Evolutionary conservation across 2,888 invertebrate species (phyloP).

Genomic region (Lepidocyrtoides sp.): DNA sequence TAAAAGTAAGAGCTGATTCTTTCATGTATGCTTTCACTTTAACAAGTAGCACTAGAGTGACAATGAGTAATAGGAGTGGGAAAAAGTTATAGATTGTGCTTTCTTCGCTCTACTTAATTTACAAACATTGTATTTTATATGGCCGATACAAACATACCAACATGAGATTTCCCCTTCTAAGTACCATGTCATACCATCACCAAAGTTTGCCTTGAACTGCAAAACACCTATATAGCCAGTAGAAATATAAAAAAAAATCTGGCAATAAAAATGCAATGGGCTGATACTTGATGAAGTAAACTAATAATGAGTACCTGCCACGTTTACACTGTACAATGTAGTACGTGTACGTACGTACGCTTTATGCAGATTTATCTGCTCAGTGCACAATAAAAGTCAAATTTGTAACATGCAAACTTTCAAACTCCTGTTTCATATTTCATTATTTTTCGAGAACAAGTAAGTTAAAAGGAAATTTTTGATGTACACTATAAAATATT

Average conservation of each 20-base stretch:
- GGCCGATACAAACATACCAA: too few species aligned
- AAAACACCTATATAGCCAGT: constrained; percentile 21
- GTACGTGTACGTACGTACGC: not conserved
- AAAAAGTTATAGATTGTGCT: constrained; percentile 49
- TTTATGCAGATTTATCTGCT: not conserved
- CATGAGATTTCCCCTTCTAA: not conserved
- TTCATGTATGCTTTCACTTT: constrained; percentile 28
- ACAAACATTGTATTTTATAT: too few species aligned
- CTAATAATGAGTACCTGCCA: constrained; percentile 48
- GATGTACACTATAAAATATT: not conserved
- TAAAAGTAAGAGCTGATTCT: constrained; percentile 30
- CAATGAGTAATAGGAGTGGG: constrained; percentile 54
- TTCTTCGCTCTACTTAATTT: constrained; percentile 51
- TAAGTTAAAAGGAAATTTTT: not conserved
- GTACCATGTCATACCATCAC: not conserved
- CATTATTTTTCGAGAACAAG: not conserved
- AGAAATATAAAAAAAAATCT: not conserved
- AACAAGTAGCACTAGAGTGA: not conserved
- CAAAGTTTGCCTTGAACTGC: not conserved
- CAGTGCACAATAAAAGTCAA: not conserved
- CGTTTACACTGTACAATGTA: not conserved
- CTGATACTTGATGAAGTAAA: not conserved
- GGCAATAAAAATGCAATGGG: too few species aligned
- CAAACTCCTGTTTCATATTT: not conserved
- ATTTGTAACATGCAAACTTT: not conserved